Evolutionary conservation across 92 coral and sea anemone genomes (phyloP).

Genomic region (Zoanthus solanderi): DNA sequence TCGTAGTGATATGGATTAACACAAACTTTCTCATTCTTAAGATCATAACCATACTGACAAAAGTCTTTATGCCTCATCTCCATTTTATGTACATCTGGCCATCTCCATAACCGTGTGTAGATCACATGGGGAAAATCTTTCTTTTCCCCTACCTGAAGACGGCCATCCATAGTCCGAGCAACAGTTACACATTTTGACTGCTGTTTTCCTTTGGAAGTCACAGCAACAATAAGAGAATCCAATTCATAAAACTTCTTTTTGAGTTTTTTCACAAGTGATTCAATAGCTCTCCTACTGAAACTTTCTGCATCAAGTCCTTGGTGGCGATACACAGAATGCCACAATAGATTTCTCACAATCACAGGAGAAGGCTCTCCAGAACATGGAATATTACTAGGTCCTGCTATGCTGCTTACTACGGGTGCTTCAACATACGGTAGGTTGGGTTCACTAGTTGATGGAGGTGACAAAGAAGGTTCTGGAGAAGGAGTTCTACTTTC

Average conservation of each 20-base stretch:
- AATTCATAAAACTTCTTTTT: conserved; percentile 95
- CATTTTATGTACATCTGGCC: conserved; percentile 99
- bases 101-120: conserved; percentile 98
- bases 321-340: conserved; percentile 94
- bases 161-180: conserved; percentile 98
- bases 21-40: conserved; percentile 98
- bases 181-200: conserved; percentile 99
- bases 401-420: conserved; percentile 67
- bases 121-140: conserved; percentile 99
- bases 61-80: conserved; percentile 96
- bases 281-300: conserved; percentile 96
- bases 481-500: conserved; percentile 66
- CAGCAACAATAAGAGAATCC: conserved; percentile 94
- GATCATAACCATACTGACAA: conserved; percentile 98
- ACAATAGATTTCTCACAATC: conserved; percentile 93
- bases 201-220: conserved; percentile 96
- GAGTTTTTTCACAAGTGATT: conserved; percentile 94
- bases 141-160: conserved; percentile 98
- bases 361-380: conserved; percentile 99
- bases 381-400: conserved; percentile 83
- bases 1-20: conserved; percentile 99
- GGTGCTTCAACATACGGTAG: conserved; percentile 65
- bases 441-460: conserved; percentile 56
- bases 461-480: conserved; percentile 59
- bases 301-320: conserved; percentile 94